Percentiles rank a stretch among this genome's conserved stretches.
Evolutionary conservation across 2,888 invertebrate genomes (phyloP).

Genomic region (Stramonita haemastoma): DNA sequence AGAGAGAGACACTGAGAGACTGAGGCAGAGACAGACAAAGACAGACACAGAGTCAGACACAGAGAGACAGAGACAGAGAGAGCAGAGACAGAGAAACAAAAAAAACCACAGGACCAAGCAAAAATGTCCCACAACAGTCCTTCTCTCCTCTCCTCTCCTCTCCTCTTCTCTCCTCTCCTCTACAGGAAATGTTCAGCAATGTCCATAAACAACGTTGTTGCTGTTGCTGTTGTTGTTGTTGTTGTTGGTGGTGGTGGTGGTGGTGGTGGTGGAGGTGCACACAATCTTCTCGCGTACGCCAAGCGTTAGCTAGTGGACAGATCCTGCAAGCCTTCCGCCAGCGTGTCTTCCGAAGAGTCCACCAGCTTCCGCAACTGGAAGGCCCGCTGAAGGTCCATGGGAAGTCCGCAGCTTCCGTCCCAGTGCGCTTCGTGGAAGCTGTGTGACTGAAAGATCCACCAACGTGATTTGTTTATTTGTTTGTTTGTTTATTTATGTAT

Average conservation of each 20-base stretch:
- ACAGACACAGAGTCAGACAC: no score
- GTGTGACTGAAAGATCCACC: slow-evolving; percentile 72
- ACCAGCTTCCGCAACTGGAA: slow-evolving; percentile 59
- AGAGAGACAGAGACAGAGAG: no score
- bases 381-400: slow-evolving; percentile 61
- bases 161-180: not conserved
- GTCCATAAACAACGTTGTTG: no score
- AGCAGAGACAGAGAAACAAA: not conserved
- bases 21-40: no score
- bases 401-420: slow-evolving; percentile 71
- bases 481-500: no score
- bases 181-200: not conserved
- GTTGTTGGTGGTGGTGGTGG: no score
- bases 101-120: not conserved
- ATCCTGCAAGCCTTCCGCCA: slow-evolving; percentile 67
- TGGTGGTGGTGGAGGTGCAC: not conserved
- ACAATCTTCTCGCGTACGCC: not conserved
- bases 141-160: not conserved
- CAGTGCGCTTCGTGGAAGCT: slow-evolving; percentile 71
- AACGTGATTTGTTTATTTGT: no score
- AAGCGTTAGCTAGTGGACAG: slow-evolving; percentile 63
- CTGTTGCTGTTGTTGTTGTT: no score
- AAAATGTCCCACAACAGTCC: not conserved
- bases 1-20: no score
- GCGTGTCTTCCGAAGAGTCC: slow-evolving; percentile 62